Conservation (phyloP, 2,797 vertebrate species). For the Ambastaia sidthimunki region DNA sequence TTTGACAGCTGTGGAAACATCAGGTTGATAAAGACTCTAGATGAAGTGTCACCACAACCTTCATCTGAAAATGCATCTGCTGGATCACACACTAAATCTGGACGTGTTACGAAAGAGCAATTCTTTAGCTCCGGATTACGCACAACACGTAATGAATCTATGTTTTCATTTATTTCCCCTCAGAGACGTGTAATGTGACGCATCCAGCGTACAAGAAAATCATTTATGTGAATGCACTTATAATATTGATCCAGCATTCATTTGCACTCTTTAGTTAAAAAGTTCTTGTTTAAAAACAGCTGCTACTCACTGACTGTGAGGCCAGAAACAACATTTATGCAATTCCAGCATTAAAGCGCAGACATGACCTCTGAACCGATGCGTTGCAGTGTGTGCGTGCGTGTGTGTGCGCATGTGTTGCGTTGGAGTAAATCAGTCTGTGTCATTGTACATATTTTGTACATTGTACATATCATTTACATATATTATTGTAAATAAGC, state of each 20-base stretch:
- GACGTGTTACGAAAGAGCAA: neutral
- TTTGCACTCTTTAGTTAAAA: no score
- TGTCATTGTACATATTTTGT: neutral
- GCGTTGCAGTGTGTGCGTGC: neutral
- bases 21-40: neutral
- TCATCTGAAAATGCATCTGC: neutral
- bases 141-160: neutral
- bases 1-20: neutral
- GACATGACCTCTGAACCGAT: neutral
- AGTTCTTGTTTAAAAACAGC: no score
- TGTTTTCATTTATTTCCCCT: neutral
- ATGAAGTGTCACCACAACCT: neutral
- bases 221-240: no score
- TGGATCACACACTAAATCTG: constrained; percentile 15
- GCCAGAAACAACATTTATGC: no score
- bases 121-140: neutral
- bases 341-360: neutral
- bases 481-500: no score
- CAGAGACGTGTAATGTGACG: neutral
- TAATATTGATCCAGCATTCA: no score
- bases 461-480: no score
- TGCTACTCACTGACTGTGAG: no score
- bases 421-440: neutral
- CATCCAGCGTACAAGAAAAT: no score
- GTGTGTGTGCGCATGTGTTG: no score